Conservation (phyloP, 2,113 vertebrate species). For the Tyto alba region DNA sequence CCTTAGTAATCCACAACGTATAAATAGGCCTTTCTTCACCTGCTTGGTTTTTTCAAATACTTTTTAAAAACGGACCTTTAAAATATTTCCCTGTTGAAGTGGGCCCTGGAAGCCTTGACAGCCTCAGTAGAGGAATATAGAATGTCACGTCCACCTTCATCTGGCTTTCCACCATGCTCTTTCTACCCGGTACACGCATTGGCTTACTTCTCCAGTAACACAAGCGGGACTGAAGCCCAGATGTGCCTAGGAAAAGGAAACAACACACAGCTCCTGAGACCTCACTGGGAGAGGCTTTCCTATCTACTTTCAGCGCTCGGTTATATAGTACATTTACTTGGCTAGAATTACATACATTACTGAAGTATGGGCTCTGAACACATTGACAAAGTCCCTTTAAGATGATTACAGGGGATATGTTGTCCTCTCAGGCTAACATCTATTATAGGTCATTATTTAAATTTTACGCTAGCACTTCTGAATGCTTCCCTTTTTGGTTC, state of each 20-base stretch:
- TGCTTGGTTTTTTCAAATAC: accelerated
- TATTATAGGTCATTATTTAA: not conserved
- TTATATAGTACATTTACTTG: not conserved
- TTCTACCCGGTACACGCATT: not conserved
- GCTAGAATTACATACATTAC: not conserved
- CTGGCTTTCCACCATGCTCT: not conserved
- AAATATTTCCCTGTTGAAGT: not conserved
- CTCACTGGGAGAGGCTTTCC: not conserved
- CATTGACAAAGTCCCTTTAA: not conserved
- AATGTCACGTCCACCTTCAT: not conserved
- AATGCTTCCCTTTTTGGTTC: conserved; percentile 16
- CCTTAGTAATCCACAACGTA: not conserved
- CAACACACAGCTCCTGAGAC: not conserved
- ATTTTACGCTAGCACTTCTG: not conserved
- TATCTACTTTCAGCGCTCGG: not conserved
- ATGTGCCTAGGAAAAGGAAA: not conserved
- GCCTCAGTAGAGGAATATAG: not conserved
- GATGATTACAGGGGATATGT: not conserved
- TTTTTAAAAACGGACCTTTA: not conserved
- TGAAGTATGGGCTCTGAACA: not conserved
- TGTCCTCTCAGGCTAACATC: not conserved
- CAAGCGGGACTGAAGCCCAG: not conserved
- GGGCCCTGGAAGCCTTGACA: not conserved
- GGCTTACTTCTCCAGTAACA: not conserved
- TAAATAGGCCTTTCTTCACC: not conserved